Conservation (phyloP, 2,888 invertebrate genomes). For the Hemistola chrysoprasaria region DNA sequence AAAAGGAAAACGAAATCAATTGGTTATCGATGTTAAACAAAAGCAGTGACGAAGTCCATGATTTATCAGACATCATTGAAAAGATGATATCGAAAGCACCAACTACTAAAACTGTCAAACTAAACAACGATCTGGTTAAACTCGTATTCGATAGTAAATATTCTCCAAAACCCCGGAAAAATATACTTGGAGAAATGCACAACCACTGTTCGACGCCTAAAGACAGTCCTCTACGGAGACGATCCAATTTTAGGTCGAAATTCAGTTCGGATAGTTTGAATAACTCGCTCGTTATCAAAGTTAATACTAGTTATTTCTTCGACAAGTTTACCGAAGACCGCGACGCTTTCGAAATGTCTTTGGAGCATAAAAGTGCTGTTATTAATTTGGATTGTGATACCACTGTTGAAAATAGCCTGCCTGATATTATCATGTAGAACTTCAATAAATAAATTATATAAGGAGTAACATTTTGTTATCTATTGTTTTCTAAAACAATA, state of each 20-base stretch:
- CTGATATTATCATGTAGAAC: slow-evolving; percentile 54
- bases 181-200: slow-evolving; percentile 40
- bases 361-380: slow-evolving; percentile 60
- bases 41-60: slow-evolving; percentile 41
- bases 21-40: slow-evolving; percentile 51
- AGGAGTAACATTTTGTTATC: no score
- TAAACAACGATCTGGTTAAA: slow-evolving; percentile 59
- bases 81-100: slow-evolving; percentile 57
- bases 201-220: slow-evolving; percentile 69
- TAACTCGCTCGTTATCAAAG: slow-evolving; percentile 40
- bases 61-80: slow-evolving; percentile 66
- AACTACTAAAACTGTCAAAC: slow-evolving; percentile 49
- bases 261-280: slow-evolving; percentile 37
- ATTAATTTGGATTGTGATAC: slow-evolving; percentile 47
- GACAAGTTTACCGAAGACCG: slow-evolving; percentile 66
- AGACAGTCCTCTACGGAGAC: slow-evolving; percentile 44
- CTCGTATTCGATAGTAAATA: slow-evolving; percentile 54
- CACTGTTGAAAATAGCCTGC: slow-evolving; percentile 64
- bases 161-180: slow-evolving; percentile 47
- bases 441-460: slow-evolving; percentile 4
- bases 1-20: slow-evolving; percentile 35
- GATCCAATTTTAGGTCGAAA: slow-evolving; percentile 28
- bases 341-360: slow-evolving; percentile 84
- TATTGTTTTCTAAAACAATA: no score
- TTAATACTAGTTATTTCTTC: slow-evolving; percentile 80